These are phyloP conservation scores for Neolamprologus caudopunctatus DNA, from an alignment of 2,113 vertebrate genomes.

Conservation along the genomic window DNA sequence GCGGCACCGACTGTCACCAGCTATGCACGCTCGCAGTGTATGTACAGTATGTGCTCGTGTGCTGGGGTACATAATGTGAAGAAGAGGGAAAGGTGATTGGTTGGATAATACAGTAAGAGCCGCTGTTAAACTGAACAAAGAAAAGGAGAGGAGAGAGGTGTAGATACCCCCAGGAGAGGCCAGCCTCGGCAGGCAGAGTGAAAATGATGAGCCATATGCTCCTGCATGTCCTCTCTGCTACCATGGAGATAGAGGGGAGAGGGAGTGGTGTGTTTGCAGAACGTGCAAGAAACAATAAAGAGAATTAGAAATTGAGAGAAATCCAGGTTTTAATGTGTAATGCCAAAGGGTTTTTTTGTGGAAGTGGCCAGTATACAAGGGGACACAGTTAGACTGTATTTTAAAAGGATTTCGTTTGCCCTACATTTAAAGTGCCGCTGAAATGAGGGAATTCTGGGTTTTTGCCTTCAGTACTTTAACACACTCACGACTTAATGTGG, in stretches of 20 bases:
- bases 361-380: neutral
- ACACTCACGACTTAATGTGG: neutral
- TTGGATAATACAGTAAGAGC: constrained; percentile 26
- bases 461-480: neutral
- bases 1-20: neutral
- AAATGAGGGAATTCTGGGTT: neutral
- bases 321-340: neutral
- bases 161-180: constrained; percentile 61
- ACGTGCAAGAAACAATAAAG: constrained; percentile 28
- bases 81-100: constrained; percentile 22
- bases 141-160: constrained; percentile 47
- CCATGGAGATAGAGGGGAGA: constrained; percentile 59
- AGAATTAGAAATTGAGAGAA: neutral
- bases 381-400: neutral
- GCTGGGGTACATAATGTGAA: neutral
- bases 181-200: constrained; percentile 62
- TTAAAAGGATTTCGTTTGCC: neutral
- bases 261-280: constrained; percentile 42
- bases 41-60: constrained; percentile 3
- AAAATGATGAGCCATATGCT: constrained; percentile 75
- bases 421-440: neutral
- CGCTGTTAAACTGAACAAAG: constrained; percentile 53
- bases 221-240: constrained; percentile 63
- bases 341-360: neutral
- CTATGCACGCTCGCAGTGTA: neutral